Evolutionary conservation across 1,140 invertebrate species (phyloP), one percentile per base, ranked within the genome.

Genomic region (Zaprionus davidi): DNA sequence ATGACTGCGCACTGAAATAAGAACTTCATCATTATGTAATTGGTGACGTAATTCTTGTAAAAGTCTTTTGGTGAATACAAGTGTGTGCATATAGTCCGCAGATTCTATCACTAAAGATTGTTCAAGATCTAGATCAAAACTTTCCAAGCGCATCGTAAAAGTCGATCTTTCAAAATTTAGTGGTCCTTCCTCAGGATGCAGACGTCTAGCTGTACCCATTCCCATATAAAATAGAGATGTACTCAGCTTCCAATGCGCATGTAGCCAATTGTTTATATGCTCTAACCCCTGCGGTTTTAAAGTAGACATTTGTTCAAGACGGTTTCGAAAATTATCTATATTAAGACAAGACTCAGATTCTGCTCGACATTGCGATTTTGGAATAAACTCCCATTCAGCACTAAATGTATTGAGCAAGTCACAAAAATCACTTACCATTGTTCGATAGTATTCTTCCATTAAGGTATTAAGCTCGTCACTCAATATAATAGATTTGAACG

Each of bases 341-440:
- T 78, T 81, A 6, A 81, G 28, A 11, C 78, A 81, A 5, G 78
- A 78, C 38, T 78, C 76, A 2, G 78, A 81, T 36, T 78, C 76
- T 11, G 78, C 66, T n/a, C 71, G 71, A 24, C 78, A 81, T 34
- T 81, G 78, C 0, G 78, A 71, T 36, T 81, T 81, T 13, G 78
- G 78, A 13, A 81, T 75, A 44, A 74, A 81, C 17, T 78, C 78
- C 76, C 78, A 81, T 49, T 81, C 78, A 7, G 53, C 26, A 72
- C 58, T 72, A 11, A 79, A 72, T 12, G 58, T 72, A 41, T 79
- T 72, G 3, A 79, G 74, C n/a, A 79, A 38, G 9, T 79, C 69
- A 34, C 64, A 72, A 6, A 79, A 20, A 49, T 77, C 64, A 49
- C 55, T 41, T 0, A 72, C 64, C 77, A 79, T 77, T 11, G 44